Evolutionary conservation across 2,888 invertebrate species (phyloP), one percentile per base, ranked within the genome.

Genomic region (Cepaea hortensis): DNA sequence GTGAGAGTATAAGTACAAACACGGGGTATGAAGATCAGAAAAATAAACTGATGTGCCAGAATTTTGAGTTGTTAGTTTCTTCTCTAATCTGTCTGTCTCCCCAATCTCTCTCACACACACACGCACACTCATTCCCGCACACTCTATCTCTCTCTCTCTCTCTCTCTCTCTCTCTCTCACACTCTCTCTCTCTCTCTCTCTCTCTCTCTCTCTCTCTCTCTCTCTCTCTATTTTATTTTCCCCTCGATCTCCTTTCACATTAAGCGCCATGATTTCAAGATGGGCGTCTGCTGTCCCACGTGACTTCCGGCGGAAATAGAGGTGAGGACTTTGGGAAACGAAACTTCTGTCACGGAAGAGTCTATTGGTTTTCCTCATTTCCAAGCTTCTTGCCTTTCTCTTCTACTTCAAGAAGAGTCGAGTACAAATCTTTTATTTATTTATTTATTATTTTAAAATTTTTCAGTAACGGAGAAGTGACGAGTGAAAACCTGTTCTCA

Each of bases 271-370:
- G 68, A 68, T 20, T 62, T 62, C 62, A 35, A 62, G 62, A 62
- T 15, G 83, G 65, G 15, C 46, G 77, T 55, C 20, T 46, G 23
- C n/a, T 75, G 76, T 77, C 84, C 77, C 75, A 46, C 61, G 84
- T 75, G 76, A 77, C 48, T 77, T 77, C 84, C 84, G 77, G 48
- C 84, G 84, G 84, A 84, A 84, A 84, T 84, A 62, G 84, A 84
- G 84, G 84, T 77, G 84, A 75, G 61, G 62, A 84, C 84, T 75
- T 55, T 84, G 84, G 75, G 46, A 84, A 50, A 7, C 46, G 75
- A 75, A 11, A 55, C 75, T 13, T 50, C 48, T 75, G 13, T 46
- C 55, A 65, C n/a, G 55, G 72, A 9, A 75, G 35, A n/a, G 75
- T 20, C 68, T n/a, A 11, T 55, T n/a, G n/a, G 20, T 73, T 50